Evolutionary conservation across 2,113 vertebrate genomes (phyloP).

Genomic region (mouse (Mus musculus)): DNA sequence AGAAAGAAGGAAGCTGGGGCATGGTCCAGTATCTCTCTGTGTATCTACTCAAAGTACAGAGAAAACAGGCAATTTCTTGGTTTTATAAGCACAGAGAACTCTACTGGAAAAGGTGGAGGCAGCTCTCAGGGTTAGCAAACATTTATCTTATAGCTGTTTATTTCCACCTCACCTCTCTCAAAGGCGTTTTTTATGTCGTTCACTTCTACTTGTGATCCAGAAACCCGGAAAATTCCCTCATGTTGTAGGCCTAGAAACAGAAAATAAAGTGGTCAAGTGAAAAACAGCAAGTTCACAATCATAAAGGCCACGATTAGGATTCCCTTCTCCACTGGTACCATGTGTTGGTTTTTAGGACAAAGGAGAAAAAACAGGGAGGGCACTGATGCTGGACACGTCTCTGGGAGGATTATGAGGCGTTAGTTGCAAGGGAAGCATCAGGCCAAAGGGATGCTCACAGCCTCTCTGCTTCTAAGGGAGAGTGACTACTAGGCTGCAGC

Average conservation of each 20-base stretch:
- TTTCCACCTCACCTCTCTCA: conserved; percentile 93
- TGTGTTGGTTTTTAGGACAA: not conserved
- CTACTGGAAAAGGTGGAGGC: conserved; percentile 7
- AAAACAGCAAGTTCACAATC: not conserved
- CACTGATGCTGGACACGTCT: not conserved
- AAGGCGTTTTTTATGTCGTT: conserved; percentile 99
- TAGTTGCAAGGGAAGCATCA: not conserved
- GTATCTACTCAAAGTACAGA: not conserved
- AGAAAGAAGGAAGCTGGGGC: not conserved
- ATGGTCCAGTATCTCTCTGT: not conserved
- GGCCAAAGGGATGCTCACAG: not conserved
- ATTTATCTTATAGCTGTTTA: not conserved
- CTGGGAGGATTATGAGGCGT: not conserved
- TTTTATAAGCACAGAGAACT: conserved; percentile 8
- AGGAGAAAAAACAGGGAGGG: not conserved
- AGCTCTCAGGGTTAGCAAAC: not conserved
- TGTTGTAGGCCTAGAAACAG: conserved; percentile 92
- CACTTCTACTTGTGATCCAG: conserved; percentile 98
- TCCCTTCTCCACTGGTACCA: not conserved
- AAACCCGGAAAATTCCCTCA: conserved; percentile 98
- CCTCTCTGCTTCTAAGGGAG: not conserved
- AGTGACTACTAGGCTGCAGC: not conserved
- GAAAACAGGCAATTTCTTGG: not conserved
- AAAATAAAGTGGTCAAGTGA: conserved; percentile 11
- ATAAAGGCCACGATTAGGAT: not conserved